phyloP scores from a whole-genome alignment of 2,113 vertebrate species.

The Sorex araneus region DNA sequence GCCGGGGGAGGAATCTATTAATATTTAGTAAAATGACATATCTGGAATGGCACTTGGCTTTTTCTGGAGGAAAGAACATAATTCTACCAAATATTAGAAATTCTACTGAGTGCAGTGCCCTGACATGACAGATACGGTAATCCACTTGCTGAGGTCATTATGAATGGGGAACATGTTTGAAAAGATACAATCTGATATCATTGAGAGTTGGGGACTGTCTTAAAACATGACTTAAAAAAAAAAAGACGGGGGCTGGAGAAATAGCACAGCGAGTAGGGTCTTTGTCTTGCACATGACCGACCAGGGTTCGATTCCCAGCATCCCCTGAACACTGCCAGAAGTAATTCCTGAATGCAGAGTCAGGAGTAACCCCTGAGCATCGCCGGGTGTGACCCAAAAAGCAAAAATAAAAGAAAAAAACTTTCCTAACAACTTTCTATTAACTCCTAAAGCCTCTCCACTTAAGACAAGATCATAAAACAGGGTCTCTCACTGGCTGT shows the following conservation, averaged over 20 bases:
- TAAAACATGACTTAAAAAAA: background rate
- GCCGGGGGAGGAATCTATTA: slow-evolving; percentile 61
- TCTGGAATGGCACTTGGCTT: slow-evolving; percentile 51
- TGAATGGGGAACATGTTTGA: background rate
- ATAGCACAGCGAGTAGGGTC: too few species aligned
- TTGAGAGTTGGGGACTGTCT: background rate
- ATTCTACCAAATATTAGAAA: slow-evolving; percentile 54
- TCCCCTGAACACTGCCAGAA: too few species aligned
- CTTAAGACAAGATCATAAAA: background rate
- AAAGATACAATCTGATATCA: slow-evolving; percentile 57
- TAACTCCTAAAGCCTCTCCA: background rate
- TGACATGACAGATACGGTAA: background rate
- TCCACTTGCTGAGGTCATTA: background rate
- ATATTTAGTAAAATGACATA: slow-evolving; percentile 71
- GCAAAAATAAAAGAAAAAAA: too few species aligned
- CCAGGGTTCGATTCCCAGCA: too few species aligned
- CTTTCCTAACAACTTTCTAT: background rate
- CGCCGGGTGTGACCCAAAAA: too few species aligned
- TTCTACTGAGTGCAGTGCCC: background rate
- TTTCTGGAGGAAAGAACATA: background rate
- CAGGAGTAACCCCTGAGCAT: too few species aligned
- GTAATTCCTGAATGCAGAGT: too few species aligned
- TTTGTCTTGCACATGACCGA: too few species aligned
- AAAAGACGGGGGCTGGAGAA: too few species aligned
- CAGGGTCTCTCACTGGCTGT: background rate